Percentiles rank a stretch among this genome's conserved stretches.
These are phyloP conservation scores for Drosophila bocqueti DNA, from an alignment of 1,140 invertebrate species.

Conservation along the genomic window DNA sequence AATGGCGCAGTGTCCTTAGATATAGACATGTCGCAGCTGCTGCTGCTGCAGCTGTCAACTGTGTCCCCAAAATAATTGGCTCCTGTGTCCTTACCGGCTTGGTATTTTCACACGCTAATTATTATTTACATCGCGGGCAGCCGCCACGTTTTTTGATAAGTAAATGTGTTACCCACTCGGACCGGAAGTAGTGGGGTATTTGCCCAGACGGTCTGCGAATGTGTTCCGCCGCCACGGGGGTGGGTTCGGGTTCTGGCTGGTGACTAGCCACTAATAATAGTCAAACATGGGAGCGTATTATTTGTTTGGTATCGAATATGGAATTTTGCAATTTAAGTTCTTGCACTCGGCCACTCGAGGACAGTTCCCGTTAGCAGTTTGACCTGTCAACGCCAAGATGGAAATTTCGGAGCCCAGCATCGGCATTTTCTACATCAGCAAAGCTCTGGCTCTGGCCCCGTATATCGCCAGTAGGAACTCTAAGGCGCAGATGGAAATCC, in stretches of 20 bases:
- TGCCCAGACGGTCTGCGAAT: constrained; percentile 25
- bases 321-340: constrained; percentile 52
- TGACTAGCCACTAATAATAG: constrained; percentile 66
- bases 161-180: constrained; percentile 48
- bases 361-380: constrained; percentile 32
- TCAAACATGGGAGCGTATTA: constrained; percentile 74
- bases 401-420: constrained; percentile 79
- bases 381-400: constrained; percentile 42
- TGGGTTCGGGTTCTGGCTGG: not conserved
- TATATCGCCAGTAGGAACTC: constrained; percentile 66
- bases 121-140: constrained; percentile 71
- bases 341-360: constrained; percentile 27
- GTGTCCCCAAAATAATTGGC: constrained; percentile 58
- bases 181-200: constrained; percentile 32
- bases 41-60: constrained; percentile 34
- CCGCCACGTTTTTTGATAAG: constrained; percentile 57
- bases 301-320: constrained; percentile 71
- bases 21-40: constrained; percentile 21
- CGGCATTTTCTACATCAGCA: constrained; percentile 85
- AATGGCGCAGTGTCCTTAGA: not conserved
- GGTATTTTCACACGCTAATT: constrained; percentile 75
- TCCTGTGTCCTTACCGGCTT: constrained; percentile 63
- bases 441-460: constrained; percentile 86
- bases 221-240: not conserved
- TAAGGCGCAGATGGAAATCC: constrained; percentile 79